A percentile compares a stretch with the other conserved stretches of the same genome.
These are phyloP conservation scores for Geopemphigus sp. DNA, from an alignment of 1,140 invertebrate species.

Conservation along the genomic window DNA sequence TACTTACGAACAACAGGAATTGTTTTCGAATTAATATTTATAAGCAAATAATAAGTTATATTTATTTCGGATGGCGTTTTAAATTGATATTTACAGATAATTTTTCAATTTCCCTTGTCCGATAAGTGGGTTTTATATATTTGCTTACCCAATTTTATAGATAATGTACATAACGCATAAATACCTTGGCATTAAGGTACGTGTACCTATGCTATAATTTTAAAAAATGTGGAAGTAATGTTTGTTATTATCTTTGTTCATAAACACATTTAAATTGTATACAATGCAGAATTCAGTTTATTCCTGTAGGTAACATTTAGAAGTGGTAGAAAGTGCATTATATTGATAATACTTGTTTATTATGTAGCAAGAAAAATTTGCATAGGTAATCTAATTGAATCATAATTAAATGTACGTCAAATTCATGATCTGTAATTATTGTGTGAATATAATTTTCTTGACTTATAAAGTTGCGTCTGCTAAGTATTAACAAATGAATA, in stretches of 20 bases:
- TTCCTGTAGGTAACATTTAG: background rate
- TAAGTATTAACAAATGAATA: background rate
- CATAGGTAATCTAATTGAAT: constrained; percentile 2
- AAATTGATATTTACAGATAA: background rate
- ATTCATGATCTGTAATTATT: constrained; percentile 26
- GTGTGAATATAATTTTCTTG: constrained; percentile 2
- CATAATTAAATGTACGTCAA: background rate
- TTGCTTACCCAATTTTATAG: background rate
- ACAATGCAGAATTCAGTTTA: background rate
- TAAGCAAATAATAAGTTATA: background rate
- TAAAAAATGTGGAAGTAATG: too few relatives aligned
- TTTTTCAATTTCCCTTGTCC: background rate
- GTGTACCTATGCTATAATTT: too few relatives aligned
- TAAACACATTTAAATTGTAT: too few relatives aligned
- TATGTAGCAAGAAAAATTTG: background rate
- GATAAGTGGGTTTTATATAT: too few relatives aligned
- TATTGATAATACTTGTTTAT: background rate
- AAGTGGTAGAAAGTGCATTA: background rate
- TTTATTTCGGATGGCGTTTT: background rate
- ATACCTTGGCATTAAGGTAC: too few relatives aligned
- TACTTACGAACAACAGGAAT: background rate
- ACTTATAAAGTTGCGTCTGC: background rate
- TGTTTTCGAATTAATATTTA: background rate
- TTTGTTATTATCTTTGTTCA: too few relatives aligned
- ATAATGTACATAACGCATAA: background rate